These are phyloP conservation scores for Ylistrum balloti DNA, from an alignment of 1,140 invertebrate genomes.

Conservation along the genomic window DNA sequence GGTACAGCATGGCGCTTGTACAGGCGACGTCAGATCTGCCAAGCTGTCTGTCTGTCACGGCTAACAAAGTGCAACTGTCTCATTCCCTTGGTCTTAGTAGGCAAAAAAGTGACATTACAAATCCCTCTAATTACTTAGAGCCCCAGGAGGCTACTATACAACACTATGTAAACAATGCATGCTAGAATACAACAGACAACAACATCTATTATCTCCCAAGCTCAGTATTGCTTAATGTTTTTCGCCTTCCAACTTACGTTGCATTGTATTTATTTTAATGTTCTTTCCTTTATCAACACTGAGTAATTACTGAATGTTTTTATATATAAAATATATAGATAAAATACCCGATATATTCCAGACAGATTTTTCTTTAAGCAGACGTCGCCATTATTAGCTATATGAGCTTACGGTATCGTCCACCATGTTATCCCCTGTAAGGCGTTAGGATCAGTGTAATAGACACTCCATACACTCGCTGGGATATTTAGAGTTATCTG, in stretches of 20 bases:
- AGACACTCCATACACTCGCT: background rate
- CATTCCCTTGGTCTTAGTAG: background rate
- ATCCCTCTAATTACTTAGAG: background rate
- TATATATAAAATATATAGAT: too few species aligned
- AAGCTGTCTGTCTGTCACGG: background rate
- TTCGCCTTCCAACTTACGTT: too few species aligned
- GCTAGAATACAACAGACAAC: too few species aligned
- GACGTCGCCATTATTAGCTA: too few species aligned
- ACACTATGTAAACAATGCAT: background rate
- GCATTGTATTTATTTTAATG: too few species aligned
- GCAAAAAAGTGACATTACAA: conserved; percentile 18
- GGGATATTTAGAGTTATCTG: background rate
- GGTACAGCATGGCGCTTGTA: background rate
- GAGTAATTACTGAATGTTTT: too few species aligned
- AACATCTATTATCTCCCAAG: too few species aligned
- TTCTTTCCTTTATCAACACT: too few species aligned
- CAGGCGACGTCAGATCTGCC: background rate
- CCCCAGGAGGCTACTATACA: background rate
- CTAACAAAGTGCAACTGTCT: background rate
- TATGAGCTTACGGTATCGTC: too few species aligned
- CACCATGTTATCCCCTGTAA: background rate
- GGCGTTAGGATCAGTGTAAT: background rate
- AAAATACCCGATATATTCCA: too few species aligned
- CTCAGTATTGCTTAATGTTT: too few species aligned
- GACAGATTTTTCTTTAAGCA: too few species aligned